These are phyloP conservation scores for Pegea sp. DNA, from an alignment of 23 tunicate species.

Conservation along the genomic window DNA sequence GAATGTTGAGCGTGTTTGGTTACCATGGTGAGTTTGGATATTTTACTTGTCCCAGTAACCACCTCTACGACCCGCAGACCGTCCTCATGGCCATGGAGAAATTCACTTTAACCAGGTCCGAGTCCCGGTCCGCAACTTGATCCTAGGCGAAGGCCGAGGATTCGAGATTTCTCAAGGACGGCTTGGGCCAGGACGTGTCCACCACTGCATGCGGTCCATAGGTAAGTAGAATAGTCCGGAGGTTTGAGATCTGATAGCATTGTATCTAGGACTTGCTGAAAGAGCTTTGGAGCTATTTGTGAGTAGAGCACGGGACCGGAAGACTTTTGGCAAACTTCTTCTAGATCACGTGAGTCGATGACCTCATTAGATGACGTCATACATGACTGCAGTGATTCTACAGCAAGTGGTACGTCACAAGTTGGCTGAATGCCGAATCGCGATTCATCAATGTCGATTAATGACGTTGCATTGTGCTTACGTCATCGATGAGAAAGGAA, in stretches of 20 bases:
- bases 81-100: slow-evolving; percentile 79
- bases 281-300: slow-evolving; percentile 51
- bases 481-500: slow-evolving; percentile 64
- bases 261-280: slow-evolving; percentile 48
- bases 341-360: slow-evolving; percentile 48
- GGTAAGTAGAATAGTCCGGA: too few relatives aligned
- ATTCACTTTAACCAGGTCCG: slow-evolving; percentile 75
- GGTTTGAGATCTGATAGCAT: too few relatives aligned
- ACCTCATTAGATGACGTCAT: background rate
- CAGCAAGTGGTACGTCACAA: slow-evolving; percentile 85
- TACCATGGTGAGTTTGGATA: slow-evolving; percentile 23
- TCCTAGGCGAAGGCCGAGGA: slow-evolving; percentile 94
- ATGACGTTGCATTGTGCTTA: slow-evolving; percentile 64
- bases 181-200: slow-evolving; percentile 96
- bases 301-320: slow-evolving; percentile 33
- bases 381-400: background rate
- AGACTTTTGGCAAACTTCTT: slow-evolving; percentile 75
- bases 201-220: slow-evolving; percentile 92
- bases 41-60: background rate
- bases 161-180: slow-evolving; percentile 96
- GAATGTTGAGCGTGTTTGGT: slow-evolving; percentile 65
- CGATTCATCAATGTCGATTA: slow-evolving; percentile 71
- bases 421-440: slow-evolving; percentile 59
- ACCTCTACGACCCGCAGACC: slow-evolving; percentile 13
- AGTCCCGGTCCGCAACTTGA: slow-evolving; percentile 57